Base-by-base conservation (phyloP, 2,113 vertebrate genomes). In the Laterallus jamaicensis region DNA sequence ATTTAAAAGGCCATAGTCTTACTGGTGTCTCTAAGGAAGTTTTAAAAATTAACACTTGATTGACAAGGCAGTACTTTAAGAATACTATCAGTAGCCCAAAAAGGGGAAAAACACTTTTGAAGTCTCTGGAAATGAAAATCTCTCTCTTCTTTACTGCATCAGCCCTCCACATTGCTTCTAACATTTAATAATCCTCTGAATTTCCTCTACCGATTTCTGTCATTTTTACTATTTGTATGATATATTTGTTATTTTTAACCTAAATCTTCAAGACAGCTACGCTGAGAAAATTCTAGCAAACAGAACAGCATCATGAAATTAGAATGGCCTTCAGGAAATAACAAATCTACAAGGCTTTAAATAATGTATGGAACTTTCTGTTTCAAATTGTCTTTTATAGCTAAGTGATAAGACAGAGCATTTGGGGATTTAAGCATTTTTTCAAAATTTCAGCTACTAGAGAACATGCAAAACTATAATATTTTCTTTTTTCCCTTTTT, bases 271-370 rank as follows among this genome's bases (percentile, higher is more conserved):
- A 73, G 82, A 91, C 49, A 90, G 19, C 2, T 86, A 60, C 9
- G 6, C 35, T 71, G 56, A 86, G 47, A 92, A 92, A 80, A 76
- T 89, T 91, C 37, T 49, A 94, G 39, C 21, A 81, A 75, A 60
- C 7, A 35, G 60, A 92, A 62, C 5, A 15, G 1, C 52, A 91
- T 80, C 62, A 54, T 90, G 75, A 81, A 86, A 89, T 91, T 66
- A 93, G 73, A 92, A 94, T 90, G 82, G 68, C 78, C 12, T 2
- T 89, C 77, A 95, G 86, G 59, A 97, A 92, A 82, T 68, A 93
- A 67, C 60, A 94, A 86, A 89, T 63, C 67, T 89, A 62, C 55
- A 67, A 86, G 59, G 71, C 40, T 86, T 90, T 96, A 95, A 96
- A 93, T 95, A 91, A 92, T 90, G 31, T 56, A 92, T 82, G 56